These are phyloP conservation scores for Nycticryphes semicollaris DNA, from an alignment of 2,113 vertebrate species.

Conservation along the genomic window DNA sequence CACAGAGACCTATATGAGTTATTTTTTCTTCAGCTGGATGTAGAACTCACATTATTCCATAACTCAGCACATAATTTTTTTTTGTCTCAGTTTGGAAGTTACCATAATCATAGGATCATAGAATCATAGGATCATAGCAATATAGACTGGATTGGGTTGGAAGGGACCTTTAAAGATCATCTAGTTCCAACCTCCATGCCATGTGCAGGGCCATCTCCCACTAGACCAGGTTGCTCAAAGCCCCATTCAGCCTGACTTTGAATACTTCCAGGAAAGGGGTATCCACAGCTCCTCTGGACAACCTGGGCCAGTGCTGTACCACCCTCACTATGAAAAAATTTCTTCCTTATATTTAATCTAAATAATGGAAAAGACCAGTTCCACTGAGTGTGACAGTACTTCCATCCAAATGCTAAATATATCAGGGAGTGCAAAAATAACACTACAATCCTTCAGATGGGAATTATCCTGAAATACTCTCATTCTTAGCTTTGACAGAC, in stretches of 20 bases:
- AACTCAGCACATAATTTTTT: background rate
- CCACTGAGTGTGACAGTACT: background rate
- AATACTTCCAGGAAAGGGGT: background rate
- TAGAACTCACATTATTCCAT: background rate
- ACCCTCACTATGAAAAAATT: background rate
- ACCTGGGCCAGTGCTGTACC: background rate
- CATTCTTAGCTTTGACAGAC: slow-evolving; percentile 35
- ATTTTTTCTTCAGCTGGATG: background rate
- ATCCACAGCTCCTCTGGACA: background rate
- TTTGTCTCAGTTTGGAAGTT: background rate
- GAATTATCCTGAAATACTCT: slow-evolving; percentile 30
- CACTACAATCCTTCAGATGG: background rate
- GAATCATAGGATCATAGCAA: background rate
- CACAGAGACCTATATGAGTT: background rate
- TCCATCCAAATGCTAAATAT: slow-evolving; percentile 31
- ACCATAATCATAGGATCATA: background rate
- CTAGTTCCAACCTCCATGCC: background rate
- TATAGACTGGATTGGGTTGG: background rate
- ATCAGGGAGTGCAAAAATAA: slow-evolving; percentile 20
- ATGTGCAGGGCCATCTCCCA: background rate
- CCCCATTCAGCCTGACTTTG: background rate
- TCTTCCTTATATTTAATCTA: background rate
- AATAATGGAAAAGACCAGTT: background rate
- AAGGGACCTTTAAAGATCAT: background rate
- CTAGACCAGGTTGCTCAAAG: background rate